These are phyloP conservation scores for fruit fly (Drosophila melanogaster) DNA, from an alignment of 1,140 invertebrate genomes.

Conservation along the genomic window Release_6_plus_ISO1_MT NT_033779.5:18312001-18312500, in stretches of 20 bases:
- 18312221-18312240: conserved; percentile 56
- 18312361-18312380: neutral
- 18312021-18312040: conserved; percentile 28
- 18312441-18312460: too few species aligned
- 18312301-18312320: conserved; percentile 36
- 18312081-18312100: conserved; percentile 62
- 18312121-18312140: conserved; percentile 61
- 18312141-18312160: conserved; percentile 24
- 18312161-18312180: conserved; percentile 54
- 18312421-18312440: too few species aligned
- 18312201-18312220: conserved; percentile 48
- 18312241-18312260: conserved; percentile 72
- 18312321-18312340: conserved; percentile 20
- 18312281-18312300: conserved; percentile 74
- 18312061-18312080: conserved; percentile 73
- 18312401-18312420: too few species aligned
- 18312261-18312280: conserved; percentile 83
- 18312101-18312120: conserved; percentile 7
- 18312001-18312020: conserved; percentile 43
- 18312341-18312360: conserved; percentile 11
- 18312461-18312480: too few species aligned
- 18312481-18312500: neutral
- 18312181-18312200: conserved; percentile 81
- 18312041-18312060: conserved; percentile 34
- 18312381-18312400: too few species aligned